Conservation (phyloP, 2,797 vertebrate species). For the Gymnoscopelus braueri region DNA sequence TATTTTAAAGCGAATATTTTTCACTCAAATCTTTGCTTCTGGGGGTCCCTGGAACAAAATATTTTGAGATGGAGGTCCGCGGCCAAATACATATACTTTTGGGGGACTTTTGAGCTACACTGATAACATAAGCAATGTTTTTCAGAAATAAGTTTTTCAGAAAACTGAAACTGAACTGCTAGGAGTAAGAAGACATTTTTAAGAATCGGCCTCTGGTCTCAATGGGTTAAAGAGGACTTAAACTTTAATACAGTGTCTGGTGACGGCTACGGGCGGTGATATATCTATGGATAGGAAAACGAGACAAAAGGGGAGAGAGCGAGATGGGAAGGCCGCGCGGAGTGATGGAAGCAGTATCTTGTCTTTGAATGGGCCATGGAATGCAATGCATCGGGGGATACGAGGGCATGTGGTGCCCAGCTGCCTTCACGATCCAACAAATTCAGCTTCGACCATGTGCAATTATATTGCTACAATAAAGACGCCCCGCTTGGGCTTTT, state of each 20-base stretch:
- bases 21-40: too few species aligned
- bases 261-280: constrained; percentile 37
- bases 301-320: constrained; percentile 40
- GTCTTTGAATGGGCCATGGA: constrained; percentile 45
- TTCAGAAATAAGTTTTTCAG: too few species aligned
- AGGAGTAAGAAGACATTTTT: too few species aligned
- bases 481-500: constrained; percentile 20
- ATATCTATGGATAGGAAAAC: constrained; percentile 50
- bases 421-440: constrained; percentile 54
- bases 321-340: constrained; percentile 39
- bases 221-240: constrained; percentile 22
- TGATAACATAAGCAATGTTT: too few species aligned
- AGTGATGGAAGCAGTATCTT: constrained; percentile 43
- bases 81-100: too few species aligned
- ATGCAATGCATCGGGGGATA: constrained; percentile 19
- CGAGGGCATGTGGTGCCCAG: constrained; percentile 73
- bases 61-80: too few species aligned
- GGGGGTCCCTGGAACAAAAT: too few species aligned
- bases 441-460: constrained; percentile 35
- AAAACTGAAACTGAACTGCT: too few species aligned
- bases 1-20: too few species aligned
- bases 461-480: constrained; percentile 43
- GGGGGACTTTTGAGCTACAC: too few species aligned
- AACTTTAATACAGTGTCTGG: constrained; percentile 56
- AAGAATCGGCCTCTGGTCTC: too few species aligned